phyloP scores from a whole-genome alignment of 2,888 invertebrate species.

The Lasioglossum calceatum region DNA sequence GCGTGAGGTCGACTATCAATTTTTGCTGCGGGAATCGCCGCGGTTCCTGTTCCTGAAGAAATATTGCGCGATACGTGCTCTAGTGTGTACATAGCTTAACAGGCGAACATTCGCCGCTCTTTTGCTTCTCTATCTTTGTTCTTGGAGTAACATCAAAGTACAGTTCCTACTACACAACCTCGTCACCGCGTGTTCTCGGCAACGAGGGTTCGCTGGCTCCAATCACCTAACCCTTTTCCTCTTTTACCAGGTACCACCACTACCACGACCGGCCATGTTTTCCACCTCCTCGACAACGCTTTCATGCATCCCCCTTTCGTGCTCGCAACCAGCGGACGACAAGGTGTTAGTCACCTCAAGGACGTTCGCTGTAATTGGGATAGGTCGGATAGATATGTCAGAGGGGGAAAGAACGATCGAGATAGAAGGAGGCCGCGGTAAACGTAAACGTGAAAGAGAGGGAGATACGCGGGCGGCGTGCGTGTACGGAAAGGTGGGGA shows the following conservation, averaged over 20 bases:
- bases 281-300: slow-evolving; percentile 48
- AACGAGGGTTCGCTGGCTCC: slow-evolving; percentile 59
- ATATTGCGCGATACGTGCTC: slow-evolving; percentile 3
- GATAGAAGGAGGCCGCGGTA: slow-evolving; percentile 1
- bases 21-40: not conserved
- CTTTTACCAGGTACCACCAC: slow-evolving; percentile 30
- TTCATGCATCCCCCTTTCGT: slow-evolving; percentile 68
- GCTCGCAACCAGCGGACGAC: slow-evolving; percentile 55
- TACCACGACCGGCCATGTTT: slow-evolving; percentile 44
- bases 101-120: slow-evolving; percentile 51
- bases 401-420: slow-evolving; percentile 27
- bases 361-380: slow-evolving; percentile 82
- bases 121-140: slow-evolving; percentile 55
- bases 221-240: slow-evolving; percentile 46
- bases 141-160: slow-evolving; percentile 40
- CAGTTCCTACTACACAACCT: slow-evolving; percentile 39
- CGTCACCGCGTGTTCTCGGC: slow-evolving; percentile 57
- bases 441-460: slow-evolving; percentile 8
- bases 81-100: slow-evolving; percentile 12
- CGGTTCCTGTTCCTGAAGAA: not conserved
- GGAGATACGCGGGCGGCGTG: slow-evolving; percentile 16
- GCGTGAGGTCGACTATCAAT: not conserved
- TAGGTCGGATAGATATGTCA: slow-evolving; percentile 79
- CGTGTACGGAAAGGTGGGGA: slow-evolving; percentile 3
- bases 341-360: slow-evolving; percentile 81